Percentiles rank a stretch among this genome's conserved stretches.
Evolutionary conservation across 2,888 invertebrate genomes (phyloP).

Genomic region (Bombyx huttoni): DNA sequence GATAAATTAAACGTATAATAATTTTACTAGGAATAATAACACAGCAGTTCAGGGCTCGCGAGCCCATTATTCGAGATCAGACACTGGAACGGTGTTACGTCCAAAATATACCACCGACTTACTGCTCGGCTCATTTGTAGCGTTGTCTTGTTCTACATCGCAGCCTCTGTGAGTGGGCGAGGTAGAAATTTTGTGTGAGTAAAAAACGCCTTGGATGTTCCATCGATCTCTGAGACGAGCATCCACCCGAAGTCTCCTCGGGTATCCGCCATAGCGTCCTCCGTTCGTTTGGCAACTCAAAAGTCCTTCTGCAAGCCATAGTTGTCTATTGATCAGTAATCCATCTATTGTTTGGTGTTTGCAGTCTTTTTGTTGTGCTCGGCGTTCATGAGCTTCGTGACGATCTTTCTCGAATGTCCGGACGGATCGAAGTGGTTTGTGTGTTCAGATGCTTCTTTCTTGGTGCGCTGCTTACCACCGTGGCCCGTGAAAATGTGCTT

Average conservation of each 20-base stretch:
- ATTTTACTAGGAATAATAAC: conserved; percentile 64
- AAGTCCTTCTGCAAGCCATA: conserved; percentile 55
- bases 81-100: conserved; percentile 52
- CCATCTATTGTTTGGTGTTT: conserved; percentile 38
- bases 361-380: conserved; percentile 81
- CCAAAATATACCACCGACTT: conserved; percentile 27
- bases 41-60: conserved; percentile 62
- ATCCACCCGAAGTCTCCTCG: conserved; percentile 41
- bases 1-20: conserved; percentile 49
- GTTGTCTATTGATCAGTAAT: conserved; percentile 20
- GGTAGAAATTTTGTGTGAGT: conserved; percentile 47
- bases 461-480: conserved; percentile 91
- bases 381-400: conserved; percentile 87
- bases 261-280: conserved; percentile 57
- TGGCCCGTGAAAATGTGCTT: conserved; percentile 89
- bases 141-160: conserved; percentile 25
- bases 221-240: conserved; percentile 56
- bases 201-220: conserved; percentile 57
- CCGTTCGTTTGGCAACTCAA: conserved; percentile 56
- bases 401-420: conserved; percentile 93
- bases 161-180: conserved; percentile 30
- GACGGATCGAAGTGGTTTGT: conserved; percentile 93
- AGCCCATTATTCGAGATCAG: conserved; percentile 62
- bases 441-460: conserved; percentile 89
- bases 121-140: conserved; percentile 18